Evolutionary conservation across 2,888 invertebrate genomes (phyloP).

Genomic region (Microctonus hyperodae): DNA sequence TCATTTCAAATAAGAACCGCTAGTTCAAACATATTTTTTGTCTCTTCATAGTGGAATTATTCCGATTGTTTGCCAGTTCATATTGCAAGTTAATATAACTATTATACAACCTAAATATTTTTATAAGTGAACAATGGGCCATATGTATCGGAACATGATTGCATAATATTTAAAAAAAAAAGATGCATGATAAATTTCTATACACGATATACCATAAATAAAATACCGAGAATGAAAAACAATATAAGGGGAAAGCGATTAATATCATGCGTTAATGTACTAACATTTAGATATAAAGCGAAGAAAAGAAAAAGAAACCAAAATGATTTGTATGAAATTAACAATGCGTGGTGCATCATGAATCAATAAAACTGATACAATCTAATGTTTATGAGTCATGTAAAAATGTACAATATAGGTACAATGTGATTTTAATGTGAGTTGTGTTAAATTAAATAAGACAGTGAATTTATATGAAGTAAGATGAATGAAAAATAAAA

Average conservation of each 20-base stretch:
- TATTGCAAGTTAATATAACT: background rate
- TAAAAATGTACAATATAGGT: slow-evolving; percentile 59
- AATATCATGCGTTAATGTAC: background rate
- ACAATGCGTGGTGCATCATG: slow-evolving; percentile 15
- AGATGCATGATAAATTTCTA: background rate
- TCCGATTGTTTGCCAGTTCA: background rate
- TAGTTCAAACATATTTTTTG: background rate
- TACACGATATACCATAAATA: background rate
- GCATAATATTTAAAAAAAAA: background rate
- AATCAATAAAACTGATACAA: slow-evolving; percentile 45
- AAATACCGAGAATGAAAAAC: too few species aligned
- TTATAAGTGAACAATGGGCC: background rate
- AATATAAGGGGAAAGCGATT: background rate
- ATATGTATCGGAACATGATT: background rate
- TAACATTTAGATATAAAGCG: slow-evolving; percentile 28
- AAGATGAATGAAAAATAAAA: slow-evolving; percentile 14
- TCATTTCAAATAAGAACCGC: background rate
- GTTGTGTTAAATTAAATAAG: slow-evolving; percentile 42
- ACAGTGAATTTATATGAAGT: slow-evolving; percentile 25
- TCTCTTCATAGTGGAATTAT: background rate
- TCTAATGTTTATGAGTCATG: slow-evolving; percentile 52
- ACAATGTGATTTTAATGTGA: slow-evolving; percentile 57
- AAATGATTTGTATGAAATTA: slow-evolving; percentile 19
- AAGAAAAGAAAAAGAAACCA: slow-evolving; percentile 33
- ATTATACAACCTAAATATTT: background rate